Percentiles rank a stretch among this genome's conserved stretches.
Evolutionary conservation across 2,888 invertebrate genomes (phyloP).

Genomic region (Notodonta dromedarius): DNA sequence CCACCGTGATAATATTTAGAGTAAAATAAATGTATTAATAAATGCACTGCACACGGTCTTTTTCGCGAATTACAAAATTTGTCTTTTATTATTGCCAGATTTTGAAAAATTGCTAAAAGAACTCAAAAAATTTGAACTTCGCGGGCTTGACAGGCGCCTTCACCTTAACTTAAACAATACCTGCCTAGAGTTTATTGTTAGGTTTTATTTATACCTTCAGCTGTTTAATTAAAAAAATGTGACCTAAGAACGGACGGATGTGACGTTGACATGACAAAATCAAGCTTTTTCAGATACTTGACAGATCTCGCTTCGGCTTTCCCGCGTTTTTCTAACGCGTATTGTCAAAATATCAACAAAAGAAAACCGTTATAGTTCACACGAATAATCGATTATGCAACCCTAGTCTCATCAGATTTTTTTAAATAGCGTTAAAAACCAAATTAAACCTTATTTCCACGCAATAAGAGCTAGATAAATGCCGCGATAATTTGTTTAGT

Average conservation of each 20-base stretch:
- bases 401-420: constrained; percentile 52
- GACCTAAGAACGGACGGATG: neutral
- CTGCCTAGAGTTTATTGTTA: no score
- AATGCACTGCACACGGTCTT: no score
- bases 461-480: constrained; percentile 8
- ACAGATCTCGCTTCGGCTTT: neutral
- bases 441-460: constrained; percentile 29
- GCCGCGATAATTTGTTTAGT: constrained; percentile 22
- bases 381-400: constrained; percentile 52
- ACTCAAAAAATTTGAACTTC: no score
- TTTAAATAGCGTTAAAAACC: neutral
- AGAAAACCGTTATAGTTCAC: constrained; percentile 70
- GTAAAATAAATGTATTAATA: no score
- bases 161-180: no score
- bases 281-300: no score
- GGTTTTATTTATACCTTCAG: no score
- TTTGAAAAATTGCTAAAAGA: no score
- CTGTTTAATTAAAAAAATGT: neutral
- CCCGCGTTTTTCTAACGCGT: constrained; percentile 29
- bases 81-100: no score
- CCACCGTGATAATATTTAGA: no score
- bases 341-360: constrained; percentile 48
- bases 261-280: neutral
- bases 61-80: no score
- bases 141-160: no score